Base-by-base conservation (phyloP, 2,888 invertebrate species). In the Stomorhina lunata region DNA sequence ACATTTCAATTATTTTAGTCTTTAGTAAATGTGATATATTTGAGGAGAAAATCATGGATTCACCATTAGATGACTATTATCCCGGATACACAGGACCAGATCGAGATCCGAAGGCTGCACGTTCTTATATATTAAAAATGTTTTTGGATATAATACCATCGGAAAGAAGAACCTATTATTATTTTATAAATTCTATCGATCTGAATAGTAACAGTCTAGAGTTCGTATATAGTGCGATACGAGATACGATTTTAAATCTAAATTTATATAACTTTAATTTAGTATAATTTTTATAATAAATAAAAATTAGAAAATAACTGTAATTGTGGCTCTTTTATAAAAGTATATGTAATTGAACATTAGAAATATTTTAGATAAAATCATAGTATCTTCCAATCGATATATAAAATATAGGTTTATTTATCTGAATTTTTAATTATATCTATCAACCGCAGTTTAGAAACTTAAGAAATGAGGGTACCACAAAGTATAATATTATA, bases 121-220 rank as follows among this genome's bases (percentile, higher is more conserved):
- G 98, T 92, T 98, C 98, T 93, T 99, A 98, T 93, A 99, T 99
- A 91, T 94, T 99, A 92, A 95, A 98, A 93, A 99, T 98, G 98
- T 99, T 99, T 94, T 98, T 98, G 92, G 98, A 98, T 93, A 95
- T 98, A 92, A 99, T 99, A 93, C 99, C 99, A 85, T 96, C 96
- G 88, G 98, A 99, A 94, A 99, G 99, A 94, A 99, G 99, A 91
- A 98, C 98, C 93, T 99, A 99, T 94, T 98, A 98, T 92, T 99
- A 99, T 94, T 99, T 99, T 94, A 99, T 99, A 89, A 99, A 98
- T 94, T 99, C 99, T 93, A 99, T 98, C 95, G 99, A 98, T 98
- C n/a, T 50, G 4, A 34, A 57, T 27, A 75, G 69, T 61, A 9
- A 53, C 9, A 79, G 75, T 25, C 66, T 82, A 27, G 5, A 59